A percentile compares a stretch with the other conserved stretches of the same genome.
Conservation (phyloP, 2,113 vertebrate species). For the Stigmatopora nigra region DNA sequence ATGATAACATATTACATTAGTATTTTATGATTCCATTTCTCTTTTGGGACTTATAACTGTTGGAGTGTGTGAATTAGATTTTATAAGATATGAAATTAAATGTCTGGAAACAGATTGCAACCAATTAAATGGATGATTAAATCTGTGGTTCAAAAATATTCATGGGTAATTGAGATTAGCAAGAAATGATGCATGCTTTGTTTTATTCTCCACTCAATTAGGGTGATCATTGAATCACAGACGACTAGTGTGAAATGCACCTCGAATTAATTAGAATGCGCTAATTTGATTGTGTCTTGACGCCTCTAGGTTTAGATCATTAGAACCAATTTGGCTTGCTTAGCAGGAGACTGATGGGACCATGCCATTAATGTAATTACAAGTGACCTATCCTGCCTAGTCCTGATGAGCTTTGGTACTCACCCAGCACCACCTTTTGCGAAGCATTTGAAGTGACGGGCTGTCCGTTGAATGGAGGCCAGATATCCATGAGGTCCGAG, state of each 20-base stretch:
- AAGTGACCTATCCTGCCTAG: constrained; percentile 4
- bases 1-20: background rate
- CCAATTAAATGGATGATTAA: background rate
- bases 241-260: background rate
- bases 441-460: constrained; percentile 43
- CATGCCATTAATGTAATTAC: constrained; percentile 18
- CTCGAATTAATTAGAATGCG: constrained; percentile 20
- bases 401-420: constrained; percentile 23
- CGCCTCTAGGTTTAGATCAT: constrained; percentile 13
- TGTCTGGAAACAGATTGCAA: background rate
- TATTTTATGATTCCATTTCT: background rate
- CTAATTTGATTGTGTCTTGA: constrained; percentile 25
- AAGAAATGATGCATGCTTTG: background rate
- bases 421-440: constrained; percentile 83
- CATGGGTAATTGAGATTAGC: background rate
- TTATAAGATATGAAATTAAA: too few relatives aligned
- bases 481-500: constrained; percentile 86
- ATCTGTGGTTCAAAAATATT: background rate
- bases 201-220: constrained; percentile 14
- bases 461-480: constrained; percentile 77
- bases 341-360: constrained; percentile 8
- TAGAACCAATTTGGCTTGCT: constrained; percentile 16
- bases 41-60: background rate
- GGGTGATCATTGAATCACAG: background rate
- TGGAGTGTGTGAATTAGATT: background rate